Base-by-base conservation (phyloP, 2,888 invertebrate species). In the Callyntrura sp. region DNA sequence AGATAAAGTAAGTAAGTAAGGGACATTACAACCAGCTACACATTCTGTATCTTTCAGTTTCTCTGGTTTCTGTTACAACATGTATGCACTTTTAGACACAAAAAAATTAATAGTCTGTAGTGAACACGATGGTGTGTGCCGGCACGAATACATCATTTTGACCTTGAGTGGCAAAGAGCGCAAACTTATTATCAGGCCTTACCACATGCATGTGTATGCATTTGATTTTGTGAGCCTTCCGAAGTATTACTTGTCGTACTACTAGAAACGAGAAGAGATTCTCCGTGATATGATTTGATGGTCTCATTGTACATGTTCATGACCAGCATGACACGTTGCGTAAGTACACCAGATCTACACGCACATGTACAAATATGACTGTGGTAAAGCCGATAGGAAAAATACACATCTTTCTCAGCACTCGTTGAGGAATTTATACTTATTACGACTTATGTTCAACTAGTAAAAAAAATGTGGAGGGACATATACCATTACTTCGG, bases 71-170 rank as follows among this genome's bases (percentile, higher is more conserved):
- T 4, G 35, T 35, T 60, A 23, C 23, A 57, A 5, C 5, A n/a
- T n/a, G 20, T 20, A 9, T 57, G 3, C 17, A n/a, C n/a, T 57
- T 23, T 8, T 9, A 60, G n/a, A 20, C 20, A 23, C 23, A 20
- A 60, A 20, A 35, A 35, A 35, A 35, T 35, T 35, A 35, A 35
- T 35, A 2, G 35, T 35, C 35, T 2, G 35, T 35, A 60, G 60
- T 6, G 0, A 60, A 60, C 20, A 23, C 23, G 57, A n/a, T 6
- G 2, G 35, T 35, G 35, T 35, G 35, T 35, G 35, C 35, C 23
- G 60, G 60, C 60, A 23, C 23, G 60, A 60, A 60, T 60, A 60
- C 60, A 60, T 60, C 60, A 60, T 60, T 4, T 23, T 60, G 60
- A 60, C 60, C 60, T 60, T 60, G 60, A 60, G 60, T 60, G 23